A percentile compares a stretch with the other conserved stretches of the same genome.
Evolutionary conservation across 2,888 invertebrate species (phyloP).

Genomic region (Himalopsyche tibetana): DNA sequence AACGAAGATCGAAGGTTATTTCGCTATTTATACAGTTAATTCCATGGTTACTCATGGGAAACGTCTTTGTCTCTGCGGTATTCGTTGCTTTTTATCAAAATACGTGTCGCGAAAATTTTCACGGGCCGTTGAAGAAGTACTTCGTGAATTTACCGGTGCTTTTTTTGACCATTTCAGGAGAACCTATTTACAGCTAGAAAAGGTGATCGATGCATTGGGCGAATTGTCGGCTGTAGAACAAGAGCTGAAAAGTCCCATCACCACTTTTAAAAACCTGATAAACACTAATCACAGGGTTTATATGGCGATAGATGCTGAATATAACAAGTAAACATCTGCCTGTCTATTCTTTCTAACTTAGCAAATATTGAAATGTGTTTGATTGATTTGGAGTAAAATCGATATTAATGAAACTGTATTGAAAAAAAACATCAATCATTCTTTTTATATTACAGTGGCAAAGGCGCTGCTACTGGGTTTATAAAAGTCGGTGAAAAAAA

Average conservation of each 20-base stretch:
- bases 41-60: constrained; percentile 37
- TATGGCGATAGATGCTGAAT: constrained; percentile 61
- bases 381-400: neutral
- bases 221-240: constrained; percentile 61
- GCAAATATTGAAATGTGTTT: neutral
- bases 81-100: neutral
- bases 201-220: constrained; percentile 61
- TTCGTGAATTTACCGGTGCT: constrained; percentile 7
- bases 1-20: constrained; percentile 57
- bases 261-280: constrained; percentile 61
- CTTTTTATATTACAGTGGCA: constrained; percentile 53
- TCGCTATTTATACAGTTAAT: constrained; percentile 47
- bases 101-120: neutral
- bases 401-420: neutral
- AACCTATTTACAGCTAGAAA: constrained; percentile 59
- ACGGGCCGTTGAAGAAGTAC: neutral
- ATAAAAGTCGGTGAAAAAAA: constrained; percentile 63
- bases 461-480: constrained; percentile 61
- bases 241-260: constrained; percentile 62
- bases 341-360: neutral
- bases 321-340: constrained; percentile 56
- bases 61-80: neutral
- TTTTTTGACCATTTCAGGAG: constrained; percentile 51
- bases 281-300: constrained; percentile 64
- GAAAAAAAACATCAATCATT: neutral